phyloP scores from a whole-genome alignment of 2,797 vertebrate species.

The Myripristis jacobus region DNA sequence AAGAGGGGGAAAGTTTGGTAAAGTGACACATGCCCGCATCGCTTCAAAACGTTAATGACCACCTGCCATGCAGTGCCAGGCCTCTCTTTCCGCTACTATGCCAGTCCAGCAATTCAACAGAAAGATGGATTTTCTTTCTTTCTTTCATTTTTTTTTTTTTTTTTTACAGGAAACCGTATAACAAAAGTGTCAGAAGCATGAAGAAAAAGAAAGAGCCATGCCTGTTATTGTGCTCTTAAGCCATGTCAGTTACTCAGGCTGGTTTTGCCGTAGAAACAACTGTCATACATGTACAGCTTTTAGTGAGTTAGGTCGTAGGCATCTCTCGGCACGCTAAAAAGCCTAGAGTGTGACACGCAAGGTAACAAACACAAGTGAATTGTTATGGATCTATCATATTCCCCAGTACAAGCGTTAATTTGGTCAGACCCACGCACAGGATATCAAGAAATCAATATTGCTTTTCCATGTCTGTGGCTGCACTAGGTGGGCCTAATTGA shows the following conservation, averaged over 20 bases:
- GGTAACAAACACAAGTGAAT: conserved; percentile 54
- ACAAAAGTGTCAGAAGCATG: background rate
- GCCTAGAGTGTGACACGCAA: conserved; percentile 34
- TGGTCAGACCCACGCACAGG: conserved; percentile 66
- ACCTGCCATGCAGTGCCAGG: background rate
- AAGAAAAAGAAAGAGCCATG: background rate
- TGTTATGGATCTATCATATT: conserved; percentile 77
- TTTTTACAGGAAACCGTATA: too few species aligned
- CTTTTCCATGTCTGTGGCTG: conserved; percentile 69
- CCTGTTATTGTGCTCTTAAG: conserved; percentile 2
- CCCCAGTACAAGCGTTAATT: conserved; percentile 72
- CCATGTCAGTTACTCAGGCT: background rate
- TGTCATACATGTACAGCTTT: conserved; percentile 20
- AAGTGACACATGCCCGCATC: conserved; percentile 14
- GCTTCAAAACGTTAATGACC: conserved; percentile 18
- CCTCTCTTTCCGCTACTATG: background rate
- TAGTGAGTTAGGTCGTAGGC: conserved; percentile 36
- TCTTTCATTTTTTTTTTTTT: too few species aligned
- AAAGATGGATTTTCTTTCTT: too few species aligned
- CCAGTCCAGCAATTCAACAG: background rate
- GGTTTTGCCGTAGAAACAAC: background rate
- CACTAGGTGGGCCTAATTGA: conserved; percentile 80
- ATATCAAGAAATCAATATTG: conserved; percentile 81
- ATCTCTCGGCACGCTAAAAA: conserved; percentile 15
- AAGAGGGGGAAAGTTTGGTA: conserved; percentile 24